Evolutionary conservation across 2,888 invertebrate species (phyloP).

Genomic region (Linhomoeus sp.): DNA sequence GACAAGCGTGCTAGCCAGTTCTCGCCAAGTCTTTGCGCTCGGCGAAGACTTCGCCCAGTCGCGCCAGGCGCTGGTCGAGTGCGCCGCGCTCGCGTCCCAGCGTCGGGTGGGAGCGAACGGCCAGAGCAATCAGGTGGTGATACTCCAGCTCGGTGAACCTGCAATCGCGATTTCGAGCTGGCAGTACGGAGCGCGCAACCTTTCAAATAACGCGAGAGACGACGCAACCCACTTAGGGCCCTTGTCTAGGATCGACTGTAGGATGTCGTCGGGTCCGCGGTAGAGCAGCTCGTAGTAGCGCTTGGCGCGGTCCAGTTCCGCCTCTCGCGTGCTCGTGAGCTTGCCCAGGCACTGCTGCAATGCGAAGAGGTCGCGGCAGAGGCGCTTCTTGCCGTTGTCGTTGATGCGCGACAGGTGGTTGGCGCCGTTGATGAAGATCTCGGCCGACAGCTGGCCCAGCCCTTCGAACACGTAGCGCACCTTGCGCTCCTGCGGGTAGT

Average conservation of each 20-base stretch:
- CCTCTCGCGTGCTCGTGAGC: slow-evolving; percentile 49
- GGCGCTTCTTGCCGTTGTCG: slow-evolving; percentile 52
- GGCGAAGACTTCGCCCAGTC: slow-evolving; percentile 61
- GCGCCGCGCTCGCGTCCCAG: slow-evolving; percentile 27
- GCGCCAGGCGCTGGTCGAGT: slow-evolving; percentile 43
- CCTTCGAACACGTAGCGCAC: slow-evolving; percentile 42
- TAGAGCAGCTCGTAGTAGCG: slow-evolving; percentile 69
- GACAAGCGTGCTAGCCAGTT: too few relatives aligned
- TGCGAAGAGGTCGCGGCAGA: slow-evolving; percentile 58
- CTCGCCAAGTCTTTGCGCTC: neutral
- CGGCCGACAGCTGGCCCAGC: slow-evolving; percentile 57
- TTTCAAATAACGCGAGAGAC: too few relatives aligned
- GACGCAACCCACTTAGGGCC: slow-evolving; percentile 70
- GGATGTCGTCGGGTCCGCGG: slow-evolving; percentile 59
- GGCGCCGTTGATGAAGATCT: slow-evolving; percentile 54
- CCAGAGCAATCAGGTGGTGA: slow-evolving; percentile 52
- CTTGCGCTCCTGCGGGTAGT: slow-evolving; percentile 56
- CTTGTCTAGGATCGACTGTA: slow-evolving; percentile 58
- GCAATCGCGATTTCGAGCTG: too few relatives aligned
- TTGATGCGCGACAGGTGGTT: slow-evolving; percentile 58
- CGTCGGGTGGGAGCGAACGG: slow-evolving; percentile 42
- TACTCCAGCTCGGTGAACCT: slow-evolving; percentile 69
- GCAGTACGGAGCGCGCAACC: too few relatives aligned
- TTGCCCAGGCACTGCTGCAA: slow-evolving; percentile 51
- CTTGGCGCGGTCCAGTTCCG: slow-evolving; percentile 67